Evolutionary conservation across 2,888 invertebrate species (phyloP).

Genomic region (Mesorhabditis sp.): DNA sequence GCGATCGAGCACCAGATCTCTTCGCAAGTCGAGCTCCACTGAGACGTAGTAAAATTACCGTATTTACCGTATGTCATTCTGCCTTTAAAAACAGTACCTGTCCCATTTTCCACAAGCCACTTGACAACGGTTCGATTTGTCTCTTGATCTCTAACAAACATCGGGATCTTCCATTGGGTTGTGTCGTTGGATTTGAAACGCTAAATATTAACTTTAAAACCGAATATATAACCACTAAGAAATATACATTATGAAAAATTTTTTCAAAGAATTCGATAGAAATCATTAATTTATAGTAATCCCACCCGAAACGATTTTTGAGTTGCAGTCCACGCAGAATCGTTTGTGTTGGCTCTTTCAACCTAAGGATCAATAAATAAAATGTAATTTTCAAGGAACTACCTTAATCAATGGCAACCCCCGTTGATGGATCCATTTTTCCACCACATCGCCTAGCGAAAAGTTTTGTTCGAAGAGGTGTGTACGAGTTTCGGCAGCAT

Average conservation of each 20-base stretch:
- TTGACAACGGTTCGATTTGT: constrained; percentile 22
- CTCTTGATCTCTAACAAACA: constrained; percentile 35
- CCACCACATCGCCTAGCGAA: constrained; percentile 36
- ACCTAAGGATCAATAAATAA: constrained; percentile 19
- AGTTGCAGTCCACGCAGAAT: constrained; percentile 3
- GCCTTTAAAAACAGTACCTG: constrained; percentile 15
- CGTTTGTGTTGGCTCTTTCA: constrained; percentile 16
- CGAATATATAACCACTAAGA: too few species aligned
- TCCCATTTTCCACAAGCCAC: constrained; percentile 32
- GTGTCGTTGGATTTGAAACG: constrained; percentile 11
- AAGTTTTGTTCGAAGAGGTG: constrained; percentile 32
- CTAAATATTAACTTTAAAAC: not conserved
- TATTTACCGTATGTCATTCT: not conserved
- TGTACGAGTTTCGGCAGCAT: constrained; percentile 28
- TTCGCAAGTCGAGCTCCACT: constrained; percentile 25
- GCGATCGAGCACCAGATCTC: constrained; percentile 26
- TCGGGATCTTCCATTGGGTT: constrained; percentile 41
- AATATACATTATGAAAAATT: too few species aligned
- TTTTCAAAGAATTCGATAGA: too few species aligned
- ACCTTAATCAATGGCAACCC: constrained; percentile 40
- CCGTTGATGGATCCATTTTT: constrained; percentile 42
- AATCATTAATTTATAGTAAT: not conserved
- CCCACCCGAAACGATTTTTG: constrained; percentile 7
- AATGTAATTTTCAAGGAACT: constrained; percentile 20
- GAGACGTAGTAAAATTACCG: constrained; percentile 6